Base-by-base conservation (phyloP, 30 jellyfish, hydroid and myxozoan genomes). In the Hydractinia symbiolongicarpus region DNA sequence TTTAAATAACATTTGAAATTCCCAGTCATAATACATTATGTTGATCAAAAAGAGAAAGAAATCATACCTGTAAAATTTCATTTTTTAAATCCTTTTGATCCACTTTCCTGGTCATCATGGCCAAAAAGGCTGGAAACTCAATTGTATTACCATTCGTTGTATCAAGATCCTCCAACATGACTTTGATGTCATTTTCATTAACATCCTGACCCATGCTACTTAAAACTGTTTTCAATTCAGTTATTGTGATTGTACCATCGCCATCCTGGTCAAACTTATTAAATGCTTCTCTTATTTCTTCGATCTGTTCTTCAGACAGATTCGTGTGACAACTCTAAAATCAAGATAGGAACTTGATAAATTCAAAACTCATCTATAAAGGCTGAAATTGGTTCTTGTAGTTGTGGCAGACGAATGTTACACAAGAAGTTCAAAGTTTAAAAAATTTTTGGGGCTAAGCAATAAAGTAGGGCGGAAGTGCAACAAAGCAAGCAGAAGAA, bases 231-330 rank as follows among this genome's bases (percentile, higher is more conserved):
- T 89, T 89, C 78, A 88, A 72, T 72, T 88, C 96, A 7, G 81
- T 67, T 50, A 84, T 89, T 0, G 96, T 78, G 56, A 89, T 89
- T 5, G 96, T 89, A 4, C 96, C 96, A 73, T 89, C 96, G 21
- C 96, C 96, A 79, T 89, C 94, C 55, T 70, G 77, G 90, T 89
- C 96, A 58, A 89, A 89, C 84, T 83, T 89, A 72, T 79, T 56
- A 56, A 89, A 89, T 51, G 94, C 93, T 76, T 89, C 94, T 62
- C 82, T 87, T 72, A 67, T 73, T 44, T 88, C 96, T 82, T 74
- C 51, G 66, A 74, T 74, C 21, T 74, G 61, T 11, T 55, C 83
- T 30, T 74, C 67, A 74, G 83, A 74, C 54, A 74, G 15, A 56
- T 74, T 74, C 54, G 71, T 74, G 21, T 74, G 21, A 50, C 83